Conservation (phyloP, 2,888 invertebrate species). For the Phlogophora meticulosa region DNA sequence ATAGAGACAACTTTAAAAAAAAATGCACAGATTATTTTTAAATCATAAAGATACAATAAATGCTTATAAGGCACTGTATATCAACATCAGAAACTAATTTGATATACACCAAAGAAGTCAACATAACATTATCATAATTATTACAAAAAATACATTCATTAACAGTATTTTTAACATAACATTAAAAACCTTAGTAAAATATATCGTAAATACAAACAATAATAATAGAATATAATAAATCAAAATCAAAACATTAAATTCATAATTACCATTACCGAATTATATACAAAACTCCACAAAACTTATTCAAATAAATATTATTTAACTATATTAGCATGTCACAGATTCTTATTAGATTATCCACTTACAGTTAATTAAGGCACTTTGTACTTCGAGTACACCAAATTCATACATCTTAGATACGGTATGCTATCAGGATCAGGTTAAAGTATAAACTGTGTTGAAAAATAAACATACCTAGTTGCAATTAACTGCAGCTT, state of each 20-base stretch:
- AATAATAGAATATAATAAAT: no score
- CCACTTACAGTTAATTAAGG: conserved; percentile 1
- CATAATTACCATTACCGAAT: no score
- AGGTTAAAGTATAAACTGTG: no score
- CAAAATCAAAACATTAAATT: no score
- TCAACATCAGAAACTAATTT: background rate
- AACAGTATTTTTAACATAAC: background rate
- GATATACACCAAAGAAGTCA: background rate
- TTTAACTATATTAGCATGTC: background rate
- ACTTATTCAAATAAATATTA: background rate
- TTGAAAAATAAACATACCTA: no score
- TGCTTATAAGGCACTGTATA: background rate
- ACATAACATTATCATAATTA: background rate
- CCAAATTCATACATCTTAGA: background rate
- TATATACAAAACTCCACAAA: background rate
- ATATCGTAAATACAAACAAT: background rate
- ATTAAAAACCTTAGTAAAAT: background rate
- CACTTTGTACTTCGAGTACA: background rate
- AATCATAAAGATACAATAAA: background rate
- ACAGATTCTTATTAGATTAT: conserved; percentile 40
- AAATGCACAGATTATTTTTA: background rate
- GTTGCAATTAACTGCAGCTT: no score
- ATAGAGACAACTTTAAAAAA: no score
- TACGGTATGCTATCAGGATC: no score
- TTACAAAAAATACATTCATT: background rate